Evolutionary conservation across 1,140 invertebrate genomes (phyloP).

Genomic region (Drosophila persimilis): DNA sequence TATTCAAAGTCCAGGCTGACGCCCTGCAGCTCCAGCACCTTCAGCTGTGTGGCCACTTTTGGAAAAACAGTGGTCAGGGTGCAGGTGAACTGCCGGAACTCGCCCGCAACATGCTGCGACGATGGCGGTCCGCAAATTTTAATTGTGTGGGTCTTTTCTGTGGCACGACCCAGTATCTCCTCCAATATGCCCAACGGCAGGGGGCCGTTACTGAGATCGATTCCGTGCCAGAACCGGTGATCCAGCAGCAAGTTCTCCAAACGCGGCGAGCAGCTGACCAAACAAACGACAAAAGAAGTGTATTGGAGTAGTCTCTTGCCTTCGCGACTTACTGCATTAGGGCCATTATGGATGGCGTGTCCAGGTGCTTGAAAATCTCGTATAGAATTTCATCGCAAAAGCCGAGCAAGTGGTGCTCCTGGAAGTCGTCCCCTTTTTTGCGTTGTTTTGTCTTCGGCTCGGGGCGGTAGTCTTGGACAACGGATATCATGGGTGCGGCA

Average conservation of each 20-base stretch:
- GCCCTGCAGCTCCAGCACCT: constrained; percentile 84
- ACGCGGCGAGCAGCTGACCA: constrained; percentile 83
- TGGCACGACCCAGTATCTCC: constrained; percentile 83
- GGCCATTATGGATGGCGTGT: constrained; percentile 83
- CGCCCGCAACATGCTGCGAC: constrained; percentile 68
- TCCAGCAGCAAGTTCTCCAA: constrained; percentile 83
- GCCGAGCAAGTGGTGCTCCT: constrained; percentile 35
- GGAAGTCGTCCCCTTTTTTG: constrained; percentile 34
- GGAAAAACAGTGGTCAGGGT: constrained; percentile 72
- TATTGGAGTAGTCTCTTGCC: not conserved
- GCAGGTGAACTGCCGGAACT: constrained; percentile 68
- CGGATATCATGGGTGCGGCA: constrained; percentile 9
- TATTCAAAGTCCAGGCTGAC: constrained; percentile 83
- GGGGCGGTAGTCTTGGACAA: not conserved
- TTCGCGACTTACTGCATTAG: constrained; percentile 83
- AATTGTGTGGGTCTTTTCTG: constrained; percentile 83
- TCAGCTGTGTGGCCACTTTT: constrained; percentile 76
- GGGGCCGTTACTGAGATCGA: constrained; percentile 83
- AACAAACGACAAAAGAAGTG: constrained; percentile 11
- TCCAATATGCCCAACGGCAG: constrained; percentile 83
- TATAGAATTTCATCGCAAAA: constrained; percentile 85
- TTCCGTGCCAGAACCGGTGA: constrained; percentile 84
- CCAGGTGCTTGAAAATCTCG: constrained; percentile 84
- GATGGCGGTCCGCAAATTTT: constrained; percentile 82
- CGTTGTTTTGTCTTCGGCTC: constrained; percentile 56